These are phyloP conservation scores for Pimpla rufipes DNA, from an alignment of 2,888 invertebrate species.

Conservation along the genomic window DNA sequence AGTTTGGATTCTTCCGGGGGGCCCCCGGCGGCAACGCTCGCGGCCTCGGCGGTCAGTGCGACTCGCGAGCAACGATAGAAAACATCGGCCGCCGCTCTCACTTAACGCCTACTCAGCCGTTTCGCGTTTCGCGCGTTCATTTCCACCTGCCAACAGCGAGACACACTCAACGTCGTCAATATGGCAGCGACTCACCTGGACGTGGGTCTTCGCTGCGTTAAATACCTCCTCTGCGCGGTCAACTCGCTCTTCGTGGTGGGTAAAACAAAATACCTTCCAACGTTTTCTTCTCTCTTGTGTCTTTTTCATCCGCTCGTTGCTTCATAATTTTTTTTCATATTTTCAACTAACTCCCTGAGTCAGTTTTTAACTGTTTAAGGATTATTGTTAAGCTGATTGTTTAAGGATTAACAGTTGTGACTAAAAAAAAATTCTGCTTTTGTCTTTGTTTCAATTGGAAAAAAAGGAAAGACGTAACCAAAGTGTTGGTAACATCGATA, in stretches of 20 bases:
- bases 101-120: neutral
- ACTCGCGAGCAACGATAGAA: conserved; percentile 47
- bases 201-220: conserved; percentile 88
- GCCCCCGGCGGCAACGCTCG: neutral
- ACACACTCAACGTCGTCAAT: conserved; percentile 53
- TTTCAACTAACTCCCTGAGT: too few relatives aligned
- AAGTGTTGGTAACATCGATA: conserved; percentile 15
- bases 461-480: neutral
- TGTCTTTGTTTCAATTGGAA: neutral
- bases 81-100: conserved; percentile 22
- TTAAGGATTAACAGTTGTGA: too few relatives aligned
- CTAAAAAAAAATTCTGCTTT: too few relatives aligned
- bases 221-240: conserved; percentile 89
- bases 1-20: conserved; percentile 29
- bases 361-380: too few relatives aligned
- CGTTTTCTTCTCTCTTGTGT: neutral
- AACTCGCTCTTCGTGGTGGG: conserved; percentile 89
- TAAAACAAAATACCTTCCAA: conserved; percentile 66
- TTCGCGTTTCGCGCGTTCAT: neutral
- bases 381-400: too few relatives aligned
- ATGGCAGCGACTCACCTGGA: conserved; percentile 85
- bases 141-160: neutral
- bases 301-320: too few relatives aligned
- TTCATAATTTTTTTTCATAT: too few relatives aligned
- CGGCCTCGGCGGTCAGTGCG: conserved; percentile 61